These are phyloP conservation scores for Drosophila gaucha DNA, from an alignment of 2,888 invertebrate species.

Conservation along the genomic window DNA sequence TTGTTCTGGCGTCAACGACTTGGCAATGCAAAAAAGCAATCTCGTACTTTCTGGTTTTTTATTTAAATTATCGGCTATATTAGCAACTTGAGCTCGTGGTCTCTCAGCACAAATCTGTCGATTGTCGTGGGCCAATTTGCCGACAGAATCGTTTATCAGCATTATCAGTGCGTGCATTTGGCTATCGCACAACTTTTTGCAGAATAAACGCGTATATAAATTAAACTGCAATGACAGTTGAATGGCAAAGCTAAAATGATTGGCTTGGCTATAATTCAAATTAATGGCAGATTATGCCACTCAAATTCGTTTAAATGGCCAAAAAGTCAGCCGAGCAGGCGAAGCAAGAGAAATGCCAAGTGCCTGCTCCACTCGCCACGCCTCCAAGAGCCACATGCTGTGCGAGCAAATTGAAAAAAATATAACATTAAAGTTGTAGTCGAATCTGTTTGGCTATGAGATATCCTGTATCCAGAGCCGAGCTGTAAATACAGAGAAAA, in stretches of 20 bases:
- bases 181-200: constrained; percentile 29
- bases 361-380: constrained; percentile 6
- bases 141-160: constrained; percentile 53
- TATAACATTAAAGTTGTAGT: constrained; percentile 1
- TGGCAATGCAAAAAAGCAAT: neutral
- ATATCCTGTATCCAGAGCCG: neutral
- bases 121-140: constrained; percentile 13
- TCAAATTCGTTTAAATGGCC: constrained; percentile 74
- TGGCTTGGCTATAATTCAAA: constrained; percentile 76
- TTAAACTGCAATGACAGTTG: constrained; percentile 71
- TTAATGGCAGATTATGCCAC: constrained; percentile 79
- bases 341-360: constrained; percentile 56
- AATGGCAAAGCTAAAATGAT: constrained; percentile 73
- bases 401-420: constrained; percentile 7
- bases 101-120: constrained; percentile 26
- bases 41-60: neutral
- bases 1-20: too few relatives aligned
- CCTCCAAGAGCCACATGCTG: constrained; percentile 18
- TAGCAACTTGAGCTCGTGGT: constrained; percentile 26
- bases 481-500: too few relatives aligned
- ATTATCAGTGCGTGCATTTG: constrained; percentile 54
- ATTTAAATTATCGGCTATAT: neutral
- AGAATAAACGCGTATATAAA: constrained; percentile 35
- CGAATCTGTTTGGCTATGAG: neutral
- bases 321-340: constrained; percentile 62